Evolutionary conservation across 2,797 vertebrate species (phyloP).

Genomic region (Lagocephalus sceleratus): DNA sequence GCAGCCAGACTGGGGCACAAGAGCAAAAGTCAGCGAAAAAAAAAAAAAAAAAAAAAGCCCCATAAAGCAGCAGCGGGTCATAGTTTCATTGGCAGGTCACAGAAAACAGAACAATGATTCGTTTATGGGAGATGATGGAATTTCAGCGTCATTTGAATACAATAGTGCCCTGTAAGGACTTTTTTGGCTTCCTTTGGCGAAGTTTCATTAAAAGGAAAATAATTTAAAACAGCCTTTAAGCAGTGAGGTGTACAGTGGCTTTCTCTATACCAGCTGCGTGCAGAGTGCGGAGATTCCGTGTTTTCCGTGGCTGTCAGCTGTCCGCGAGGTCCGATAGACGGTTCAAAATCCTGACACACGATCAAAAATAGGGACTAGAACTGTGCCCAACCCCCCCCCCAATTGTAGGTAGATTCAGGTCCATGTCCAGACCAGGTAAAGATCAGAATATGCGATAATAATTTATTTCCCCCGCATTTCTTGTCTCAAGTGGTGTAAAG

Average conservation of each 20-base stretch:
- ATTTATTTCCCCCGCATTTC: constrained; percentile 20
- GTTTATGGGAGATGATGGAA: constrained; percentile 29
- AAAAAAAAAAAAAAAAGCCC: constrained; percentile 2
- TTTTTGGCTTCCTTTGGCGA: constrained; percentile 27
- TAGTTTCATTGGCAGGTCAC: constrained; percentile 24
- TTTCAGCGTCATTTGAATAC: constrained; percentile 34
- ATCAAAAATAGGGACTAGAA: no score
- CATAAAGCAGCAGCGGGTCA: constrained; percentile 36
- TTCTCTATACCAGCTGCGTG: constrained; percentile 37
- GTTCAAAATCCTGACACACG: no score
- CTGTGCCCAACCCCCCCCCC: no score
- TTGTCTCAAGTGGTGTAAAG: constrained; percentile 45
- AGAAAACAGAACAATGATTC: constrained; percentile 23
- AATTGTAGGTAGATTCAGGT: no score
- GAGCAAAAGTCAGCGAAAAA: constrained; percentile 35
- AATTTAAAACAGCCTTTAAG: constrained; percentile 55
- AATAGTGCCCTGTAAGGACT: constrained; percentile 43
- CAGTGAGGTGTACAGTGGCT: constrained; percentile 47
- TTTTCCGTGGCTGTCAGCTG: constrained; percentile 28
- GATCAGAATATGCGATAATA: constrained; percentile 4
- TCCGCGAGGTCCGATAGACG: neutral
- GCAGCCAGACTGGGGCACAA: constrained; percentile 38
- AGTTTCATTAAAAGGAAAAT: constrained; percentile 5
- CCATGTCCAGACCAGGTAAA: constrained; percentile 9
- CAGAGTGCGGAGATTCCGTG: constrained; percentile 23